phyloP scores from a whole-genome alignment of 1,140 invertebrate species.

The Asobara japonica region DNA sequence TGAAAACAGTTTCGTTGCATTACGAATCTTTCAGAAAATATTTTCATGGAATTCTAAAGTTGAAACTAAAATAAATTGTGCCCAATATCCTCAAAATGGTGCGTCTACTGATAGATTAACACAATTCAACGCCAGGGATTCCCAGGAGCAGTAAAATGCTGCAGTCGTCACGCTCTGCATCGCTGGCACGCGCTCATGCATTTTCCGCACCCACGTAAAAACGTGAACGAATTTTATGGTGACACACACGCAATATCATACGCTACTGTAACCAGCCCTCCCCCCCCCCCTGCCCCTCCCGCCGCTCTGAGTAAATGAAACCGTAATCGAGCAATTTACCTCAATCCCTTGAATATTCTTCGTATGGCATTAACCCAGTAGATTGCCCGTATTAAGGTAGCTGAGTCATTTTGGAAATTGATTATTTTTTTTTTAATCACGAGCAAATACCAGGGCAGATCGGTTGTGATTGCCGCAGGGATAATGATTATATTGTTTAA shows the following conservation, averaged over 20 bases:
- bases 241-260: constrained; percentile 47
- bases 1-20: no score
- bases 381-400: constrained; percentile 22
- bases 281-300: no score
- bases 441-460: no score
- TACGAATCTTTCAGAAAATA: no score
- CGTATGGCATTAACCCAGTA: constrained; percentile 16
- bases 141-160: constrained; percentile 23
- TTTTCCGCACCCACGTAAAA: constrained; percentile 33
- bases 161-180: constrained; percentile 27
- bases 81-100: no score
- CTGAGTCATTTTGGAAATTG: no score
- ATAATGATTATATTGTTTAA: no score
- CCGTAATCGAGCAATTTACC: constrained; percentile 59
- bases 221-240: constrained; percentile 13
- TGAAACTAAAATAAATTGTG: no score
- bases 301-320: no score
- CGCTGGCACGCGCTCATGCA: constrained; percentile 18
- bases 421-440: no score
- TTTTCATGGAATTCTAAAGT: no score
- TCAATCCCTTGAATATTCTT: constrained; percentile 65
- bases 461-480: no score
- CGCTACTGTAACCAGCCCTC: constrained; percentile 35
- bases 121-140: not conserved
- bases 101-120: not conserved